Conservation (phyloP, 2,113 vertebrate species). For the Rhizomys pruinosus region DNA sequence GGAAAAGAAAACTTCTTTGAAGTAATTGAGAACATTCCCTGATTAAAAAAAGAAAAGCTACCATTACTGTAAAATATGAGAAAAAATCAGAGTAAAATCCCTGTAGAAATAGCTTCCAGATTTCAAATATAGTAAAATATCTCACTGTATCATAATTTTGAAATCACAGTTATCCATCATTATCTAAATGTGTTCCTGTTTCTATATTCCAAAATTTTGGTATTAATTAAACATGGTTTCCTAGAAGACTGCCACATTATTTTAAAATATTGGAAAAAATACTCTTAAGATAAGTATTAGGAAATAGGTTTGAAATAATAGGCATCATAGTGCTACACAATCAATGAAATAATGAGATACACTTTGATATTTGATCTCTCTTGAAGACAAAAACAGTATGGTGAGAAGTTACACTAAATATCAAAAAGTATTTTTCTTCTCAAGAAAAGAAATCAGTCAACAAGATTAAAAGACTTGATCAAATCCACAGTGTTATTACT, state of each 20-base stretch:
- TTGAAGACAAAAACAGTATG: constrained; percentile 18
- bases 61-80: neutral
- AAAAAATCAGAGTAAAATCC: neutral
- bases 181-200: neutral
- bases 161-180: neutral
- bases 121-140: neutral
- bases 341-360: neutral
- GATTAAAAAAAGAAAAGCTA: neutral
- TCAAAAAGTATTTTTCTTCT: neutral
- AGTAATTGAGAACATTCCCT: neutral
- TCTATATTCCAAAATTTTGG: neutral
- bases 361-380: neutral
- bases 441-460: neutral
- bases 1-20: neutral
- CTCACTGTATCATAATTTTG: neutral
- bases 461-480: neutral
- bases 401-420: neutral
- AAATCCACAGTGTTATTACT: neutral
- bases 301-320: constrained; percentile 36
- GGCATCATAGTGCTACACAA: neutral
- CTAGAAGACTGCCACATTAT: neutral
- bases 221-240: neutral
- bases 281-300: neutral
- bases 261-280: neutral
- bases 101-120: neutral